Evolutionary conservation across 2,888 invertebrate genomes (phyloP), one percentile per base, ranked within the genome.

Genomic region (Parnassius smintheus): DNA sequence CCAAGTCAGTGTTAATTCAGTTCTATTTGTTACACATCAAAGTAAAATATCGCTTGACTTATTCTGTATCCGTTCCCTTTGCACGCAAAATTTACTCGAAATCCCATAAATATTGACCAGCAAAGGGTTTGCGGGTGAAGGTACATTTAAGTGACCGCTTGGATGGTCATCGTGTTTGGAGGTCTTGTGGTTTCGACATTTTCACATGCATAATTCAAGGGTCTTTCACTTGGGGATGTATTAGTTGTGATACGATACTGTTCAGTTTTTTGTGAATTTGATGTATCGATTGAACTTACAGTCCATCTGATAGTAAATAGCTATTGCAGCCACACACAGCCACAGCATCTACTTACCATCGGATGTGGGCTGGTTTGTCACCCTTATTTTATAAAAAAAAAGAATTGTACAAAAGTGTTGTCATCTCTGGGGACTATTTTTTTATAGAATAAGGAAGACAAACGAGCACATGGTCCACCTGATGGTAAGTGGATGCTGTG

Each of bases 21-120:
- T 13, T 56, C 52, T 59, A 56, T 52, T 2, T 0, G 1, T 9
- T 13, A 41, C 2, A 12, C 0, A 2, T 57, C 56, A 68, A 50
- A 56, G 50, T 62, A 59, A 12, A 52, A 62, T 56, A 42, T 67
- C 12, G 9, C 49, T 18, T 13, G 52, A 51, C 51, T 55, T 62
- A 55, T 22, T 13, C 18, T 53, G 44, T 54, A 48, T 45, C 53
- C 9, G 59, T 64, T 63, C 64, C 64, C 67, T 66, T 62, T 61
- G 60, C 68, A 75, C 77, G 76, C 75, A 70, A 79, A 81, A 84
- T 79, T 83, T 75, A 77, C 72, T 77, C 73, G 71, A 74, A 75
- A 73, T 68, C 76, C 76, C 77, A 84, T 86, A 86, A 86, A 86
- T 85, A 85, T 80, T 80, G 81, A 80, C 77, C 77, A 72, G 68